Conservation (phyloP, 2,113 vertebrate species). For the Aspiorhynchus laticeps region DNA sequence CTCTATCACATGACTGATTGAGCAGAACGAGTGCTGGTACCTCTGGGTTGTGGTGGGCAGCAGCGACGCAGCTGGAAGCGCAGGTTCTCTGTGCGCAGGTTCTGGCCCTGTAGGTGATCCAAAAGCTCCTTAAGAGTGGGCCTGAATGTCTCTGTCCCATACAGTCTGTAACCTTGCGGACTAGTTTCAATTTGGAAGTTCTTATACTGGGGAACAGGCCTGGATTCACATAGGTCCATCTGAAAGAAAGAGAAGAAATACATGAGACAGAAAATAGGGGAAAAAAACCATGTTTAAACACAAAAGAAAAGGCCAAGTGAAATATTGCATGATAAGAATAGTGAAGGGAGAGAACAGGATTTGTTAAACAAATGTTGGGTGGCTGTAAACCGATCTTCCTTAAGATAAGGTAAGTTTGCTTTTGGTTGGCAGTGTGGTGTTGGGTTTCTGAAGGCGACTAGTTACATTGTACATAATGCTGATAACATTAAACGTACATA, state of each 20-base stretch:
- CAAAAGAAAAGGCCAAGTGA: neutral
- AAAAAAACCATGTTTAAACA: neutral
- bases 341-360: neutral
- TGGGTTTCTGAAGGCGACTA: neutral
- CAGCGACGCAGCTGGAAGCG: constrained; percentile 90
- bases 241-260: constrained; percentile 40
- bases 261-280: neutral
- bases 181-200: constrained; percentile 95
- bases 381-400: neutral
- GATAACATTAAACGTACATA: neutral
- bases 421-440: neutral
- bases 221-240: constrained; percentile 63
- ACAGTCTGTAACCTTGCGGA: constrained; percentile 78
- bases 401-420: neutral
- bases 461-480: neutral
- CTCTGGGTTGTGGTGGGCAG: constrained; percentile 94
- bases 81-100: constrained; percentile 90
- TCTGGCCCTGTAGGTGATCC: constrained; percentile 89
- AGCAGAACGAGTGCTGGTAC: constrained; percentile 61
- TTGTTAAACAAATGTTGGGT: constrained; percentile 7
- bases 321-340: neutral
- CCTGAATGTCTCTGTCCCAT: constrained; percentile 82
- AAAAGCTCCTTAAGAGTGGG: constrained; percentile 84
- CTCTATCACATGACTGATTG: neutral
- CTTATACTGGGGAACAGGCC: constrained; percentile 83